phyloP scores from a whole-genome alignment of 2,113 vertebrate species.

The Cavia aperea region DNA sequence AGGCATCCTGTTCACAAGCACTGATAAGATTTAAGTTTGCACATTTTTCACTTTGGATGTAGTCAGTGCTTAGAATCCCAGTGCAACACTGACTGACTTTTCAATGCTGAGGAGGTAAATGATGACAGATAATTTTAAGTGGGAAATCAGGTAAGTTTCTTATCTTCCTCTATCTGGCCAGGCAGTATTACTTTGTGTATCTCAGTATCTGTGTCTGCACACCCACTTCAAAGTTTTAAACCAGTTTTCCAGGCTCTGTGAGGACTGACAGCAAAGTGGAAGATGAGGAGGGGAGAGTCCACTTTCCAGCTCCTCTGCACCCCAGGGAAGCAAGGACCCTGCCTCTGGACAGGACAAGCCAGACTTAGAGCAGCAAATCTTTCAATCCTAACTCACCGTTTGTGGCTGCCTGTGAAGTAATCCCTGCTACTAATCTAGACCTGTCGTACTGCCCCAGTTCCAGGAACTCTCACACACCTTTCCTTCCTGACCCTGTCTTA shows the following conservation, averaged over 20 bases:
- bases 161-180: background rate
- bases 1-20: background rate
- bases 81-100: background rate
- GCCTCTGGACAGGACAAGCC: background rate
- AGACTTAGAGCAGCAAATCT: background rate
- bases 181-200: background rate
- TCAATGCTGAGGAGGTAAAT: background rate
- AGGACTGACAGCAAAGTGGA: background rate
- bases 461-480: fast-evolving
- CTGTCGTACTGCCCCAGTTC: background rate
- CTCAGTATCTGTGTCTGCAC: background rate
- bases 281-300: background rate
- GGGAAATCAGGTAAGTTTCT: background rate
- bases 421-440: background rate
- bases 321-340: background rate
- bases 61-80: slow-evolving; percentile 25
- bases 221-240: background rate
- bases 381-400: background rate
- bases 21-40: background rate
- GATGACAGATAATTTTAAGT: background rate
- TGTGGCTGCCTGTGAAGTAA: background rate
- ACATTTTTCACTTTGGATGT: background rate
- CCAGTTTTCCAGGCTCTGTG: background rate
- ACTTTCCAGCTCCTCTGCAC: background rate
- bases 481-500: background rate